Base-by-base conservation (phyloP, 2,797 vertebrate species). In the Rhinogobio ventralis region DNA sequence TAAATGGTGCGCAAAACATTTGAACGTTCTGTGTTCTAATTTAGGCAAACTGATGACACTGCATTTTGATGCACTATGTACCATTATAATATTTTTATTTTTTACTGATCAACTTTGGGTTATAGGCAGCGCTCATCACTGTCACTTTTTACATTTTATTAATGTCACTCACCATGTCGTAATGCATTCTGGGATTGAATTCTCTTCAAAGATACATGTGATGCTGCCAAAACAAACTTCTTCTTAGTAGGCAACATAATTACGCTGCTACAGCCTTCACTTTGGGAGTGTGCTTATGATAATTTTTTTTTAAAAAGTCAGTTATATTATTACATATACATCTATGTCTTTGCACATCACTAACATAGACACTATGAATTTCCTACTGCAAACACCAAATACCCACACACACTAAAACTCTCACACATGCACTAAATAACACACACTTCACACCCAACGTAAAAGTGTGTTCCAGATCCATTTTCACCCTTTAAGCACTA, bases 401-500 rank as follows among this genome's bases (percentile, higher is more conserved):
- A 71, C 51, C 33, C 84, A 39, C 81, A 92, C 72, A 89, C 91
- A 66, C 33, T 51, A 67, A 69, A 69, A 55, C 76, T n/a, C 55
- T 73, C 53, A 84, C 71, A 88, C 78, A 79, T 64, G 55, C 69
- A 71, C 83, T 73, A 42, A 83, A 76, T 42, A 75, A 77, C 86
- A 88, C 85, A 84, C 79, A 79, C 79, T 85, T 87, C 83, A 78
- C 86, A 87, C 83, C 67, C 39, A 46, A 39, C 36, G 2, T n/a
- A 79, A 64, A 79, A 77, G 66, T 84, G 82, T 87, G 73, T 77
- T 78, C 39, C 45, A 57, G 78, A 85, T 85, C 86, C 86, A 87
- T 87, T 87, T 85, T 81, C 86, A 87, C 86, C 86, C 75, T 81
- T 81, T 87, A 78, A 77, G 78, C 74, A 81, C 71, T 69, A 81